Percentiles rank a stretch among this genome's conserved stretches.
These are phyloP conservation scores for Eulemur rubriventer DNA, from an alignment of 2,797 vertebrate species.

Conservation along the genomic window DNA sequence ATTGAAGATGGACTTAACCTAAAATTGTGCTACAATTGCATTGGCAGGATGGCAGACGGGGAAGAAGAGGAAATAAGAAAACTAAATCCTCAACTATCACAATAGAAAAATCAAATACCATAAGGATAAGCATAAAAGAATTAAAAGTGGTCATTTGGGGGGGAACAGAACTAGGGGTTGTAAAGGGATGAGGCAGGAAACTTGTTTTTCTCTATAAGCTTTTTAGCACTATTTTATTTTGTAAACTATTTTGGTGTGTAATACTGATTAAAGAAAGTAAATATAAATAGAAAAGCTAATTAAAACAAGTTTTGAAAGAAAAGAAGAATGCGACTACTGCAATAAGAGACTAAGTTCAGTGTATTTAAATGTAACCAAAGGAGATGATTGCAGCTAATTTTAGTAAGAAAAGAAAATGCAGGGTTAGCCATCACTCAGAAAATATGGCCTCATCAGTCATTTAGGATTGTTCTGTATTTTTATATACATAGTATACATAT, in stretches of 20 bases:
- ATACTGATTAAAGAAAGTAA: neutral
- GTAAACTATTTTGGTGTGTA: neutral
- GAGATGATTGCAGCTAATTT: neutral
- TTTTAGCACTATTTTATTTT: neutral
- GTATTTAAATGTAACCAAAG: neutral
- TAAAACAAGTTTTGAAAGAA: constrained; percentile 12
- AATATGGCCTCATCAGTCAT: neutral
- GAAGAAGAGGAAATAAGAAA: neutral
- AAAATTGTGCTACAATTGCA: neutral
- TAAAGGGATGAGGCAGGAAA: neutral
- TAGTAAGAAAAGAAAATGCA: neutral
- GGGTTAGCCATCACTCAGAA: neutral
- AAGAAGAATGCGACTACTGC: neutral
- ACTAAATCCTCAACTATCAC: neutral
- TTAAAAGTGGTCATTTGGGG: neutral
- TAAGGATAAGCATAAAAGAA: neutral
- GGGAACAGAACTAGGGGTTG: neutral
- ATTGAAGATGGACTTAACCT: neutral
- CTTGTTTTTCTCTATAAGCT: neutral
- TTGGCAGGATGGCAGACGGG: neutral
- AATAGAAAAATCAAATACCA: neutral
- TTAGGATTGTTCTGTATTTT: neutral
- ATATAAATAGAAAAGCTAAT: neutral
- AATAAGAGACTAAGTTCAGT: neutral
- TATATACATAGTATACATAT: too few species aligned